Percentiles rank a stretch among this genome's conserved stretches.
Conservation (phyloP, 2,797 vertebrate genomes). For the Poecilia picta region DNA sequence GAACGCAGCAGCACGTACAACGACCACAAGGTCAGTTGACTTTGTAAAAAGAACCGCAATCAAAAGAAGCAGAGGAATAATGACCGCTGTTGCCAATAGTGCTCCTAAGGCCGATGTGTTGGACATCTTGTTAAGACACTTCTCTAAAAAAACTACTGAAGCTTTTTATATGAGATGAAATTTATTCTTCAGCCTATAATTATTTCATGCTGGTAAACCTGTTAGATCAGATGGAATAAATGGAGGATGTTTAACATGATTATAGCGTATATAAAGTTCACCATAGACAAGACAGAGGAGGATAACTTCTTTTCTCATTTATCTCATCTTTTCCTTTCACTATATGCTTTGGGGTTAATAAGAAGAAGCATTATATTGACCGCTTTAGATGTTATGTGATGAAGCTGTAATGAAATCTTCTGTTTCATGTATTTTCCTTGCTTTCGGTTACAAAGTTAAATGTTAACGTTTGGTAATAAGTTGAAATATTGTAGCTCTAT, state of each 20-base stretch:
- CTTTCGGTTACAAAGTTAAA: not conserved
- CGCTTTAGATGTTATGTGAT: not conserved
- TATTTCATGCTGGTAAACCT: not conserved
- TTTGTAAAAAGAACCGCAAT: slow-evolving; percentile 32
- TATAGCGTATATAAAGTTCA: slow-evolving; percentile 8
- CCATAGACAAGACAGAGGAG: not conserved
- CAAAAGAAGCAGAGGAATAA: slow-evolving; percentile 50
- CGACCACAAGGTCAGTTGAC: slow-evolving; percentile 55
- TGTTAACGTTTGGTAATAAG: not conserved
- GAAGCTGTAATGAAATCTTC: not conserved
- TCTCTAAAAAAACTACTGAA: slow-evolving; percentile 12
- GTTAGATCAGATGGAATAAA: slow-evolving; percentile 15
- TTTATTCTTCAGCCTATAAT: slow-evolving; percentile 9
- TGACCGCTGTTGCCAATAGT: slow-evolving; percentile 42
- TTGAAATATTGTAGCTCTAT: not conserved
- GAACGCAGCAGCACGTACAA: slow-evolving; percentile 52
- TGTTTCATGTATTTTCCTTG: not conserved
- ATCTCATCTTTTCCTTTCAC: not conserved
- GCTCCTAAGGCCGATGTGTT: slow-evolving; percentile 29
- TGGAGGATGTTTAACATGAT: not conserved
- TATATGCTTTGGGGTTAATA: not conserved
- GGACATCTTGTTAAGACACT: slow-evolving; percentile 30
- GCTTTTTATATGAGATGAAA: slow-evolving; percentile 9
- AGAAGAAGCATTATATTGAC: no score
- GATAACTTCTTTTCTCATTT: not conserved